Evolutionary conservation across 2,797 vertebrate species (phyloP), one percentile per base, ranked within the genome.

Genomic region (Micrastur ruficollis): DNA sequence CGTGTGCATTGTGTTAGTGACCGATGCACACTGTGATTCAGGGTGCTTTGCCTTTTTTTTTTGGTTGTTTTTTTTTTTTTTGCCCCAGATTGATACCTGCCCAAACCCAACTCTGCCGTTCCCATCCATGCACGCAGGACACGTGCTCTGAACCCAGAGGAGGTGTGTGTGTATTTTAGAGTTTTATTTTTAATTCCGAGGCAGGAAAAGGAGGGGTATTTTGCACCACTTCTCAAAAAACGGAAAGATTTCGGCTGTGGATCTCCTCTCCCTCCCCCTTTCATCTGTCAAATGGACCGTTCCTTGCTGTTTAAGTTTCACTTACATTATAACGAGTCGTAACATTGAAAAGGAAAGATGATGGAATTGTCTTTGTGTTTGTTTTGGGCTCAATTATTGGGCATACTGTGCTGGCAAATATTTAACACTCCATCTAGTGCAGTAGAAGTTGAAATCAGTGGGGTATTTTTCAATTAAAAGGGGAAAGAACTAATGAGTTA

Each of bases 301-400:
- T 97, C 94, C 93, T 96, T 85, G 90, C 94, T 96, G 90, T 93
- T 87, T 89, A 47, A 93, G 93, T 96, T 95, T 95, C 97, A 97
- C 97, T 98, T 96, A 95, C 95, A 81, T 97, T 97, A 97, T 97
- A 94, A 96, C 4, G 5, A 97, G 96, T 97, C 85, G 76, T 98
- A 95, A 95, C 96, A 67, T 97, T 95, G 90, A 97, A 97, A 97
- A 96, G 97, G 95, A 97, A 96, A 89, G 92, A 89, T 98, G 96
- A 94, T 96, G 95, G 97, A 96, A 97, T 97, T 97, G 96, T 97
- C 97, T 95, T 81, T 97, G 86, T 97, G 95, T 97, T 95, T 97
- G 87, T 97, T 96, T 91, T 92, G 97, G 97, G 94, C 95, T 98
- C 95, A 59, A 17, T 96, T 92, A 74, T 89, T 95, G 97, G 95